A percentile compares a stretch with the other conserved stretches of the same genome.
Evolutionary conservation across 2,113 vertebrate species (phyloP).

Genomic region (Takifugu bimaculatus): DNA sequence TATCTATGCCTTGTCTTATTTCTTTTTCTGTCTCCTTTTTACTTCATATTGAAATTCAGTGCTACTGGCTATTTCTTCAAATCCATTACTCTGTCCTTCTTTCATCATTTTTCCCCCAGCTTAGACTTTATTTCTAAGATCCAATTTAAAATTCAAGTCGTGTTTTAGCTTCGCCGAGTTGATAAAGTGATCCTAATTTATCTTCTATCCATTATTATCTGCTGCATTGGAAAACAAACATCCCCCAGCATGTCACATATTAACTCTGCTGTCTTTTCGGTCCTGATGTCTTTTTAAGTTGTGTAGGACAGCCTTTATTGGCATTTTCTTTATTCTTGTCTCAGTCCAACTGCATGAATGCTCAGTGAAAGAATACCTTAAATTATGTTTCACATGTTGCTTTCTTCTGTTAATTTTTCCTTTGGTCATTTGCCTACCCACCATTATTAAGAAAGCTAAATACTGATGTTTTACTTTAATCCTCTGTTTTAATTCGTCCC

Average conservation of each 20-base stretch:
- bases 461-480: background rate
- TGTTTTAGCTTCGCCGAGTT: constrained; percentile 22
- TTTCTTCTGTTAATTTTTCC: too few relatives aligned
- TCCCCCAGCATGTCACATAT: constrained; percentile 38
- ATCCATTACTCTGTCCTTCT: background rate
- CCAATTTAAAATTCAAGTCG: constrained; percentile 34
- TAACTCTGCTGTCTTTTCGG: constrained; percentile 11
- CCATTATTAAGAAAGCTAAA: background rate
- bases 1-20: too few relatives aligned
- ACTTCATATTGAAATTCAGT: too few relatives aligned
- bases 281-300: background rate
- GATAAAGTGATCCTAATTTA: constrained; percentile 25
- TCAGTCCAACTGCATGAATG: too few relatives aligned
- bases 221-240: constrained; percentile 40
- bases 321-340: too few relatives aligned
- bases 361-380: too few relatives aligned
- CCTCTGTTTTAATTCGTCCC: background rate
- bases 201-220: constrained; percentile 24
- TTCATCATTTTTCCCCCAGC: background rate
- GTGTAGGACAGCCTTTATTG: too few relatives aligned
- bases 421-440: background rate
- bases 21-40: too few relatives aligned
- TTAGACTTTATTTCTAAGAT: background rate
- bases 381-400: too few relatives aligned
- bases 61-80: too few relatives aligned